These are phyloP conservation scores for Sussaba pulchella DNA, from an alignment of 2,888 invertebrate species.

Conservation along the genomic window DNA sequence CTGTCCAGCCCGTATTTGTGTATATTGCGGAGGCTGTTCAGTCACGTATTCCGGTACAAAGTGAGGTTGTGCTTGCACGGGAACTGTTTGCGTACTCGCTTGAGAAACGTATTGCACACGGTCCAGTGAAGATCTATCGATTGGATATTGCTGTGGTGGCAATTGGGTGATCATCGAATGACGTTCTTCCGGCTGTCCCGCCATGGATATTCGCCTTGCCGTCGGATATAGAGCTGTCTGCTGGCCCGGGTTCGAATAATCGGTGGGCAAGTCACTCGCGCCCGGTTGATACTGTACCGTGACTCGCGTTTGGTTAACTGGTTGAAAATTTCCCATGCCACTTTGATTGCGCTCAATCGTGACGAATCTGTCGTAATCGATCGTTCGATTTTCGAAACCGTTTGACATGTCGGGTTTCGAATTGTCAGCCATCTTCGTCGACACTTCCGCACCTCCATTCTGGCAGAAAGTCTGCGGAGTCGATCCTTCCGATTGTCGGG, in stretches of 20 bases:
- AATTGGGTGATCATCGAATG: conserved; percentile 75
- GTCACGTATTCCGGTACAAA: conserved; percentile 77
- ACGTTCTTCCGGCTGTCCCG: conserved; percentile 77
- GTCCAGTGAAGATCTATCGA: conserved; percentile 75
- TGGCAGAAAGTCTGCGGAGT: conserved; percentile 72
- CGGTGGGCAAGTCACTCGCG: conserved; percentile 48
- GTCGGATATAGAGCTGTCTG: conserved; percentile 69
- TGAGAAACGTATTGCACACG: conserved; percentile 79
- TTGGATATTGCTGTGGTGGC: conserved; percentile 75
- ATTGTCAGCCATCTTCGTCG: conserved; percentile 67
- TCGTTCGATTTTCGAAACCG: conserved; percentile 79
- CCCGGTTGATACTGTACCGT: conserved; percentile 55
- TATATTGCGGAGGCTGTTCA: conserved; percentile 75
- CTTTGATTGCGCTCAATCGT: conserved; percentile 71
- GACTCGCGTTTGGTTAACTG: conserved; percentile 41
- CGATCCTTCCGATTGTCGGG: conserved; percentile 71
- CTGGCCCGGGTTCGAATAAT: conserved; percentile 46
- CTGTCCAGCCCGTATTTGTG: conserved; percentile 78
- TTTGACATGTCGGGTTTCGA: conserved; percentile 78
- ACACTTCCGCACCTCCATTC: conserved; percentile 74
- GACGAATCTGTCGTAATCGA: conserved; percentile 76
- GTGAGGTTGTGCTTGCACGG: conserved; percentile 81
- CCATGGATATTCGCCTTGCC: conserved; percentile 73
- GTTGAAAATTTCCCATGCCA: conserved; percentile 50
- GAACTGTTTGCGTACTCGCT: conserved; percentile 79